These are phyloP conservation scores for Synodontis membranacea DNA, from an alignment of 2,113 vertebrate species.

Conservation along the genomic window DNA sequence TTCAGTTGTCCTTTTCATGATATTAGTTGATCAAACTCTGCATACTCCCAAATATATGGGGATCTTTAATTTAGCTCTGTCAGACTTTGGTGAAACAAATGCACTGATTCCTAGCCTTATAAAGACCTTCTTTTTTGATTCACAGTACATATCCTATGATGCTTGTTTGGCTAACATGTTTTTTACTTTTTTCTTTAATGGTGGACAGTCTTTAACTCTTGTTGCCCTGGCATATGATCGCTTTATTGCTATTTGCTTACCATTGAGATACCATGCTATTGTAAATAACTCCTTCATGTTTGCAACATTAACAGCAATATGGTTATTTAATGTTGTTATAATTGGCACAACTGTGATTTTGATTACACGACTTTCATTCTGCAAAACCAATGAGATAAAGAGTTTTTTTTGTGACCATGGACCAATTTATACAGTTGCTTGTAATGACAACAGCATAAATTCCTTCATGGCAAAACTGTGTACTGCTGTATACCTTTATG, in stretches of 20 bases:
- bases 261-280: constrained; percentile 58
- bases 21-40: constrained; percentile 40
- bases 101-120: constrained; percentile 68
- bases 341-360: constrained; percentile 32
- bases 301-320: constrained; percentile 52
- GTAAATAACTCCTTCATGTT: constrained; percentile 62
- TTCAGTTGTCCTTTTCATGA: constrained; percentile 39
- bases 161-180: constrained; percentile 66
- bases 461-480: constrained; percentile 8
- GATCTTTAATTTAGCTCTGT: constrained; percentile 70
- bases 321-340: constrained; percentile 38
- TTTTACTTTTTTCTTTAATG: constrained; percentile 63
- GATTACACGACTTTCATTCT: constrained; percentile 64
- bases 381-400: constrained; percentile 48
- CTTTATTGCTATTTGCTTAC: constrained; percentile 67
- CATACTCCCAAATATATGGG: constrained; percentile 70
- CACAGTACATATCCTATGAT: constrained; percentile 57
- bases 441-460: constrained; percentile 49
- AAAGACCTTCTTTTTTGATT: constrained; percentile 65
- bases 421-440: constrained; percentile 50
- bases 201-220: constrained; percentile 65
- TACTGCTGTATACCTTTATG: constrained; percentile 22
- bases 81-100: constrained; percentile 65
- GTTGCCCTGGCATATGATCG: constrained; percentile 65
- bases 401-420: constrained; percentile 60